Conservation (phyloP, 1,140 invertebrate genomes). For the Drosophila sulfurigaster region DNA sequence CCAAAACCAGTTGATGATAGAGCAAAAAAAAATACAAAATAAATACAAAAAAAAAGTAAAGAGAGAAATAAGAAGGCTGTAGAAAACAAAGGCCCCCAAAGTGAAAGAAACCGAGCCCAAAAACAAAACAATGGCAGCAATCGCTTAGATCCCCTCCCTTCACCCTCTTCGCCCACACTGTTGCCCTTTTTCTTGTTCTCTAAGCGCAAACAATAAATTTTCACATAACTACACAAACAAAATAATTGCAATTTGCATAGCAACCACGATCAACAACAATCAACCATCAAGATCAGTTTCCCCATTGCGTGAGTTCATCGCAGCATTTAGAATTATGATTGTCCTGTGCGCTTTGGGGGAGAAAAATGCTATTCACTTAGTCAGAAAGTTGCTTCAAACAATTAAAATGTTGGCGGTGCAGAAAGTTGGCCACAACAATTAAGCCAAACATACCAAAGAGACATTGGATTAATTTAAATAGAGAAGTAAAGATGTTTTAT, state of each 20-base stretch:
- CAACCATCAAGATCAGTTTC: slow-evolving; percentile 35
- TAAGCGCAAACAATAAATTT: slow-evolving; percentile 71
- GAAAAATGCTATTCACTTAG: slow-evolving; percentile 1
- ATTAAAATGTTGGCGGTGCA: slow-evolving; percentile 1
- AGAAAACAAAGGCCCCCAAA: slow-evolving; percentile 46
- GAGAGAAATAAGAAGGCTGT: slow-evolving; percentile 7
- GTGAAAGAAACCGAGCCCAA: slow-evolving; percentile 44
- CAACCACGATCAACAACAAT: slow-evolving; percentile 13
- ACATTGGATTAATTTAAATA: background rate
- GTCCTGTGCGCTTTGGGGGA: slow-evolving; percentile 1
- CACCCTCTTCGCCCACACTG: background rate
- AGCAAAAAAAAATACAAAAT: slow-evolving; percentile 51
- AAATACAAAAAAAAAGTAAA: slow-evolving; percentile 29
- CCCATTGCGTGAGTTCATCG: background rate
- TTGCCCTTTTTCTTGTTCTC: slow-evolving; percentile 5
- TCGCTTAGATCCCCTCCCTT: background rate
- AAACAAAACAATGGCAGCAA: slow-evolving; percentile 66
- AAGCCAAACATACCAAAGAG: background rate
- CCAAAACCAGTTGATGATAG: slow-evolving; percentile 79
- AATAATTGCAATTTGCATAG: slow-evolving; percentile 69
- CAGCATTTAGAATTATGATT: slow-evolving; percentile 10
- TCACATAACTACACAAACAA: slow-evolving; percentile 68
- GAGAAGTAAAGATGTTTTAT: background rate
- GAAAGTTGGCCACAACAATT: slow-evolving; percentile 4
- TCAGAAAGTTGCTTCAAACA: slow-evolving; percentile 2